phyloP scores from a whole-genome alignment of 2,113 vertebrate genomes.

The Cettia cetti region DNA sequence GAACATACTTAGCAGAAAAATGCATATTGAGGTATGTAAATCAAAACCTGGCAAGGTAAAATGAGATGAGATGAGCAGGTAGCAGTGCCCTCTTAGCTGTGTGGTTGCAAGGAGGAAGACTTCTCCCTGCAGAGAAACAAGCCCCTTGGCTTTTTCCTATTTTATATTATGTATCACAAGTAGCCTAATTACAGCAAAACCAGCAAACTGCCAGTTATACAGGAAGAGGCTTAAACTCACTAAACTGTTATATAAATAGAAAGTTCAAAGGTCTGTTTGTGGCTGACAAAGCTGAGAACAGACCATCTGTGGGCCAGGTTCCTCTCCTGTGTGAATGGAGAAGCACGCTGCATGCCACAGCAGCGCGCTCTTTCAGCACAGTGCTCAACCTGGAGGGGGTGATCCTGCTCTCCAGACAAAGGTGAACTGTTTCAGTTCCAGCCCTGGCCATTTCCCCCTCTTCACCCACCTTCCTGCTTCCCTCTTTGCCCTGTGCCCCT shows the following conservation, averaged over 20 bases:
- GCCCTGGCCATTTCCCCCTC: not conserved
- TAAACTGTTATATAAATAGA: constrained; percentile 80
- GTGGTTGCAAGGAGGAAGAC: not conserved
- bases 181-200: constrained; percentile 73
- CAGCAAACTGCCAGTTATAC: constrained; percentile 72
- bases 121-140: not conserved
- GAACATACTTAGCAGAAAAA: not conserved
- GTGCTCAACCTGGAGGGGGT: constrained; percentile 25
- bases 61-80: not conserved
- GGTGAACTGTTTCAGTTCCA: constrained; percentile 63
- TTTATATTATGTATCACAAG: constrained; percentile 63
- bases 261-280: constrained; percentile 79
- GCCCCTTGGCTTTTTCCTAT: constrained; percentile 20
- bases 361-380: not conserved
- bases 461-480: not conserved
- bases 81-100: not conserved
- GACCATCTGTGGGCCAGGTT: constrained; percentile 73
- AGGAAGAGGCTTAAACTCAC: constrained; percentile 79
- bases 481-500: not conserved
- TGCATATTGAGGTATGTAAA: not conserved
- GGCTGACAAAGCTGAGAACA: constrained; percentile 67
- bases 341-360: not conserved
- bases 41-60: not conserved
- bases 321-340: constrained; percentile 29
- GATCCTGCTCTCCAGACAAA: constrained; percentile 60